Base-by-base conservation (phyloP, 1,140 invertebrate species). In the Pinna nobilis region DNA sequence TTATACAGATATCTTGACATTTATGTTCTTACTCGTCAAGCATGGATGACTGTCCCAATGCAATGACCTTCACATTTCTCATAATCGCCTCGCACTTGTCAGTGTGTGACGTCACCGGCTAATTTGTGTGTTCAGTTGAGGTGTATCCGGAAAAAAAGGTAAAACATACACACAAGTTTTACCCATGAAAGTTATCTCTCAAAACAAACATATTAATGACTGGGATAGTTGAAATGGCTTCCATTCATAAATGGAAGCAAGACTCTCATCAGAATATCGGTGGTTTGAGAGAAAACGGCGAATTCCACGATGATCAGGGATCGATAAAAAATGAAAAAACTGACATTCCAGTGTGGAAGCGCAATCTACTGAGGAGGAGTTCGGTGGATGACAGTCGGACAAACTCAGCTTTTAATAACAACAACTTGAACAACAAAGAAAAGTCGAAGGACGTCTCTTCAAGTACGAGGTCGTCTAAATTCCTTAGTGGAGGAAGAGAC, bases 61-160 rank as follows among this genome's bases (percentile, higher is more conserved):
- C 35, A 20, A 53, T 65, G 60, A 61, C 70, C 70, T 76, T 72
- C 61, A 79, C 20, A 28, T n/a, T 7, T 53, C 32, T 67, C 74
- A 72, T 78, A 1, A 18, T 13, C 30, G 66, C 39, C 51, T 55
- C 74, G 76, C 77, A 82, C 72, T 55, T 75, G 63, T 50, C 32
- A 68, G 41, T 49, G 25, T 50, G 60, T 82, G 82, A 85, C 80
- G 82, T 85, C 78, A 83, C 65, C 51, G 44, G 47, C 64, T 53
- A 32, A 66, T 53, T 35, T 64, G 32, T 47, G 25, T 25, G 15
- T 30, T 44, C 28, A 11, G 30, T 41, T 50, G 61, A 59, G 44
- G 41, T 25, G 68, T 61, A 68, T 70, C 77, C 39, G 74, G 65
- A 73, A 74, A 70, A 78, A 64, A 70, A 39, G 39, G 44, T 41